Evolutionary conservation across 2,888 invertebrate species (phyloP), one percentile per base, ranked within the genome.

Genomic region (Rhogogaster chlorosoma): DNA sequence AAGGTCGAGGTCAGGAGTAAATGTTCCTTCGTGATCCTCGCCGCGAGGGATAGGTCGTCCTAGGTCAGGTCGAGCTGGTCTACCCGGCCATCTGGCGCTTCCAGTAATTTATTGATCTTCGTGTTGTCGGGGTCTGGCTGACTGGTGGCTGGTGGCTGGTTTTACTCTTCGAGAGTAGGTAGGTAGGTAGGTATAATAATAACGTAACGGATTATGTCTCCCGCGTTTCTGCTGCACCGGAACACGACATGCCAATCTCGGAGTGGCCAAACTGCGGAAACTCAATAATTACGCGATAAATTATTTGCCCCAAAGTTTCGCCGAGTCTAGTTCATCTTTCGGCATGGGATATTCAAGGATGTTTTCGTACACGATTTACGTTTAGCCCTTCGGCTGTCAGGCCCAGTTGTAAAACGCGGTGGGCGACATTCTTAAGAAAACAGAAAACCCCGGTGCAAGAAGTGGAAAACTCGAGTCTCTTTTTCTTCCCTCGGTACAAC

Each of bases 31-130:
- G 83, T 70, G 83, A 61, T 45, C 67, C 64, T 67, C 22, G 36
- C 80, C 57, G 83, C 22, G 83, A 83, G 83, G 67, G 42, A 83
- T 83, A 83, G 83, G 67, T 83, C 45, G 83, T 70, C 83, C 70
- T 83, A 83, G 83, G 83, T 83, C 83, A 70, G 83, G 83, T 83
- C 83, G 83, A 49, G 70, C 83, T 83, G 49, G 70, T 83, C 36
- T 67, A n/a, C 87, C 87, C 87, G 87, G 84, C 83, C 88, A 89
- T 88, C 80, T 80, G 80, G 80, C 38, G 61, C 80, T 57, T 57
- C 80, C 9, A 61, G 80, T 80, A 80, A 80, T 80, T 80, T 80
- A 80, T 80, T 80, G 80, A 80, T 80, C 80, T 42, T 49, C 77
- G 49, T 77, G 38, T 53, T 32, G 45, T 53, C 10, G 53, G 15